Percentiles rank a stretch among this genome's conserved stretches.
Evolutionary conservation across 2,113 vertebrate genomes (phyloP).

Genomic region (Hypomesus transpacificus): DNA sequence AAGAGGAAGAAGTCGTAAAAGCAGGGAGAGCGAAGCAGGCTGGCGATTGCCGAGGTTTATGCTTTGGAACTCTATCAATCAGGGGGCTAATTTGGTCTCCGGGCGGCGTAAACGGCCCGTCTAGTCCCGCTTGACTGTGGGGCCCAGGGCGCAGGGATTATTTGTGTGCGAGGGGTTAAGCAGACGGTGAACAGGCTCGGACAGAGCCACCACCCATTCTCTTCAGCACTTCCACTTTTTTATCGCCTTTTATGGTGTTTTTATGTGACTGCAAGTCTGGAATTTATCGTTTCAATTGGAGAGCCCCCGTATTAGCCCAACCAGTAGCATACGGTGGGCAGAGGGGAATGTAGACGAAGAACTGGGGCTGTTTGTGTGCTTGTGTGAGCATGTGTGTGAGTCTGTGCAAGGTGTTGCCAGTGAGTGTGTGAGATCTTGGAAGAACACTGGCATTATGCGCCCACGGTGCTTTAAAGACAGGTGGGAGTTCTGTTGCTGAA

Average conservation of each 20-base stretch:
- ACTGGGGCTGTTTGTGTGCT: background rate
- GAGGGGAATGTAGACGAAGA: conserved; percentile 12
- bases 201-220: conserved; percentile 5
- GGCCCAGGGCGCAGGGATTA: conserved; percentile 21
- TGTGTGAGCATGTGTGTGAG: conserved; percentile 7
- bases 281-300: conserved; percentile 47
- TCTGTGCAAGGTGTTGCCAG: background rate
- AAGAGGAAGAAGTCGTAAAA: conserved; percentile 28
- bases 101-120: conserved; percentile 29
- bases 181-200: conserved; percentile 5
- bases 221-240: conserved; percentile 12
- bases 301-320: conserved; percentile 31
- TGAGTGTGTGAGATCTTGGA: conserved; percentile 16
- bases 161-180: conserved; percentile 26
- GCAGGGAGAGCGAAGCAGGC: conserved; percentile 30
- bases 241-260: conserved; percentile 30
- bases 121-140: conserved; percentile 9
- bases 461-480: no score
- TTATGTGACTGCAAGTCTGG: conserved; percentile 41
- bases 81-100: conserved; percentile 46
- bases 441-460: no score
- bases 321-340: conserved; percentile 1
- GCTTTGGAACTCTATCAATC: conserved; percentile 53
- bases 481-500: background rate
- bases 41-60: conserved; percentile 30